Conservation (phyloP, 2,797 vertebrate species). For the Micropoecilia bifurca region DNA sequence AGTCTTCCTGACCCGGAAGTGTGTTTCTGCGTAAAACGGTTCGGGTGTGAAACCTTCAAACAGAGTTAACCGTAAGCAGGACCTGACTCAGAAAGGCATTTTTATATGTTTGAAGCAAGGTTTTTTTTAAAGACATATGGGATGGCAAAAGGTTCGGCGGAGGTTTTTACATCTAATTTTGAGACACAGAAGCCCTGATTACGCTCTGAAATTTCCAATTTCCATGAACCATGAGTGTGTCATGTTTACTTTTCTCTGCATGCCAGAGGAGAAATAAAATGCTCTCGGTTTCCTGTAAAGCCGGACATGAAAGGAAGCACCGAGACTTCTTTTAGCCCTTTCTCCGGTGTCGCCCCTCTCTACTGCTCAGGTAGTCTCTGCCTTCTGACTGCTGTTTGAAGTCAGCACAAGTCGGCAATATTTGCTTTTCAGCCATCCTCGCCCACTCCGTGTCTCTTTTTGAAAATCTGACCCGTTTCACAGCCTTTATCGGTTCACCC, state of each 20-base stretch:
- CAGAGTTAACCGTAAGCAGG: conserved; percentile 32
- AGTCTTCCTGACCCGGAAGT: conserved; percentile 26
- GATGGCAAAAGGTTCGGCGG: conserved; percentile 25
- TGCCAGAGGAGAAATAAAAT: conserved; percentile 50
- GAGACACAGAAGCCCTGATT: conserved; percentile 52
- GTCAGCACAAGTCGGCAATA: conserved; percentile 71
- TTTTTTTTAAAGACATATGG: conserved; percentile 18
- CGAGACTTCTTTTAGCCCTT: conserved; percentile 70
- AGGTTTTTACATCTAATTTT: conserved; percentile 59
- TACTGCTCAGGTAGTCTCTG: conserved; percentile 68
- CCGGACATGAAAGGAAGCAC: conserved; percentile 76
- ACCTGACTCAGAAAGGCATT: conserved; percentile 53
- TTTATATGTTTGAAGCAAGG: conserved; percentile 52
- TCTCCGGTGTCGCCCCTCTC: conserved; percentile 68
- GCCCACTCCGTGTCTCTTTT: conserved; percentile 67
- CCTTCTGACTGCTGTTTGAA: conserved; percentile 76
- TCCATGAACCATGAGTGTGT: conserved; percentile 62
- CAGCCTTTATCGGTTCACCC: conserved; percentile 61
- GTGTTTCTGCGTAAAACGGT: conserved; percentile 43
- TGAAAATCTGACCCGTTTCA: conserved; percentile 69
- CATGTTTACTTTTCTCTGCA: conserved; percentile 71
- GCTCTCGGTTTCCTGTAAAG: conserved; percentile 64
- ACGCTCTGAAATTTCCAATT: conserved; percentile 65
- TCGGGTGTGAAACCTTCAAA: conserved; percentile 37
- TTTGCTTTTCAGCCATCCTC: conserved; percentile 75